Percentiles rank a stretch among this genome's conserved stretches.
phyloP scores from a whole-genome alignment of 2,113 vertebrate species.

The Picathartes gymnocephalus region DNA sequence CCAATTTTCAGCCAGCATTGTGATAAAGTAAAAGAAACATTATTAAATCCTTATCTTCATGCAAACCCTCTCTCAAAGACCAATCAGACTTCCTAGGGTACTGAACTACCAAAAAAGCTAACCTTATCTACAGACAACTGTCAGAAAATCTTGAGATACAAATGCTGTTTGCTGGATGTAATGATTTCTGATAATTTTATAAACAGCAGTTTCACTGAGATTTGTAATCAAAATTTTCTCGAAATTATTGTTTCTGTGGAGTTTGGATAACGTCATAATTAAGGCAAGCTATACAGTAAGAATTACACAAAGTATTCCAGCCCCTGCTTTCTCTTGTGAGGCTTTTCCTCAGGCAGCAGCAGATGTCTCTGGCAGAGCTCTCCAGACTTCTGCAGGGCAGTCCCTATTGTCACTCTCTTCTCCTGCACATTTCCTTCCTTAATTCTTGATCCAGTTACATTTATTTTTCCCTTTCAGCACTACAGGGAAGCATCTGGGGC shows the following conservation, averaged over 20 bases:
- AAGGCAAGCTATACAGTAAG: background rate
- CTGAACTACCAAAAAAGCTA: background rate
- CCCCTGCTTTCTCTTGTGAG: background rate
- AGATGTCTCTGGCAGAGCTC: background rate
- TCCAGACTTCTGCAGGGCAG: background rate
- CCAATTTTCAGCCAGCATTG: background rate
- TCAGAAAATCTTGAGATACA: background rate
- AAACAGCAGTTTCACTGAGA: background rate
- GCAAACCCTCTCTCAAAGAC: background rate
- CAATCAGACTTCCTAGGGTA: background rate
- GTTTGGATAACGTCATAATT: background rate
- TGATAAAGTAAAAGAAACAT: constrained; percentile 34
- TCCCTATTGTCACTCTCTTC: background rate
- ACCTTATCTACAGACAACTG: background rate
- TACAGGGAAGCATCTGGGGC: background rate
- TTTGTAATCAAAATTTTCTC: background rate
- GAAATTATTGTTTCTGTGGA: background rate
- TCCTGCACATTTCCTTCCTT: background rate
- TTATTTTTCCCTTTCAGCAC: background rate
- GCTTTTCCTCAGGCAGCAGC: background rate
- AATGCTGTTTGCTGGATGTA: background rate
- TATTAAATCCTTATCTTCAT: constrained; percentile 46
- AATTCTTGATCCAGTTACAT: background rate
- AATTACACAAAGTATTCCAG: background rate
- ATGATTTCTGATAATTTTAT: background rate